Conservation (phyloP, 2,113 vertebrate genomes). For the Perognathus longimembris region DNA sequence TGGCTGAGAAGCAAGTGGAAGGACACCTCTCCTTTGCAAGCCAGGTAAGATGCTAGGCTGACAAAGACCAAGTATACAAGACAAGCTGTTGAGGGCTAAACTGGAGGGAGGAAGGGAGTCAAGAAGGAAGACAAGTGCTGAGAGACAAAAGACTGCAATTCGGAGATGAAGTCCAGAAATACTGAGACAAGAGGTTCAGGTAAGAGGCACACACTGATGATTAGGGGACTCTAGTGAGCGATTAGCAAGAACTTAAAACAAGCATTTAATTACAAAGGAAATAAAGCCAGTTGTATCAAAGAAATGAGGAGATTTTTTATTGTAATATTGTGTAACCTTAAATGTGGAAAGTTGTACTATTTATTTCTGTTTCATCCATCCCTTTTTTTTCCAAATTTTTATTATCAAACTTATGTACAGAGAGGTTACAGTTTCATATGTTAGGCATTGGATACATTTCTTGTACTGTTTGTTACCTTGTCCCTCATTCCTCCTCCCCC, state of each 20-base stretch:
- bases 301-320: background rate
- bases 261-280: slow-evolving; percentile 9
- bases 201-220: background rate
- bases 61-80: background rate
- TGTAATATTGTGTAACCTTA: background rate
- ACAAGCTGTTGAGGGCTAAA: background rate
- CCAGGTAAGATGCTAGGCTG: slow-evolving; percentile 42
- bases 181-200: background rate
- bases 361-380: background rate
- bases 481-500: too few species aligned
- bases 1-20: background rate
- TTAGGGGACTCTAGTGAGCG: background rate
- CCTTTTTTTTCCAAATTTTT: too few species aligned
- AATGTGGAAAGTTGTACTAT: background rate
- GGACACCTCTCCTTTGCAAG: background rate
- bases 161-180: background rate
- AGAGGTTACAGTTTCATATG: too few species aligned
- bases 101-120: background rate
- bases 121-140: background rate
- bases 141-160: background rate
- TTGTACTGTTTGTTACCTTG: too few species aligned
- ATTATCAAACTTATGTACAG: too few species aligned
- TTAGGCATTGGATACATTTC: too few species aligned
- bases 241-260: background rate
- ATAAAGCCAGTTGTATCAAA: background rate